These are phyloP conservation scores for Drosophila planitibia DNA, from an alignment of 2,888 invertebrate genomes.

Conservation along the genomic window DNA sequence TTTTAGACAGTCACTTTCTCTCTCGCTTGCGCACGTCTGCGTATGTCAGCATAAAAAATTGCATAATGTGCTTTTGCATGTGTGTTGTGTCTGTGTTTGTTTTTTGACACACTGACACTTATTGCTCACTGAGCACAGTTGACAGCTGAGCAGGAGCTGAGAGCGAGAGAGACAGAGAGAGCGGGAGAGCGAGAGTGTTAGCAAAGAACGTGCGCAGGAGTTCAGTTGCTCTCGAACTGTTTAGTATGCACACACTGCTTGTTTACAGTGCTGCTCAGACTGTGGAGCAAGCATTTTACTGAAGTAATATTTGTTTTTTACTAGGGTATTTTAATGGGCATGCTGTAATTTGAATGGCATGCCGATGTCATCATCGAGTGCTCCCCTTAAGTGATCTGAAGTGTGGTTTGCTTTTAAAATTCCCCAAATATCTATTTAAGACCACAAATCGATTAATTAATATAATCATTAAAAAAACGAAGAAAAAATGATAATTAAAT, in stretches of 20 bases:
- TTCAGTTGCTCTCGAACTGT: conserved; percentile 53
- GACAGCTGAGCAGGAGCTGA: conserved; percentile 30
- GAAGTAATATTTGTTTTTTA: neutral
- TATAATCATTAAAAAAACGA: conserved; percentile 33
- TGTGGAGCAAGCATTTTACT: conserved; percentile 5
- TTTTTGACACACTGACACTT: conserved; percentile 83
- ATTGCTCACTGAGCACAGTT: conserved; percentile 54
- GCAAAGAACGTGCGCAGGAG: conserved; percentile 56
- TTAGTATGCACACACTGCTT: conserved; percentile 48
- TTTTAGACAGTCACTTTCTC: conserved; percentile 44
- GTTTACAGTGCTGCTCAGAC: conserved; percentile 71
- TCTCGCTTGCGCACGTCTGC: conserved; percentile 40
- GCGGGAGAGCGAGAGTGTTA: conserved; percentile 14
- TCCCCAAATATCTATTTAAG: conserved; percentile 16
- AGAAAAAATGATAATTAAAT: conserved; percentile 59
- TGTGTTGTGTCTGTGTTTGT: conserved; percentile 14
- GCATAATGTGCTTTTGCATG: conserved; percentile 65
- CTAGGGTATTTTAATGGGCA: conserved; percentile 29
- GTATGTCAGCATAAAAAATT: conserved; percentile 66
- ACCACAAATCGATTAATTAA: conserved; percentile 57
- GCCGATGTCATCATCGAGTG: conserved; percentile 37
- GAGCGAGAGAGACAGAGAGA: neutral
- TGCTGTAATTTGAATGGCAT: neutral
- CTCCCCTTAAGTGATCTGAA: conserved; percentile 31
- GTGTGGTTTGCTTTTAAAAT: conserved; percentile 60